Conservation (phyloP, 2,113 vertebrate genomes). For the Xenopus borealis region DNA sequence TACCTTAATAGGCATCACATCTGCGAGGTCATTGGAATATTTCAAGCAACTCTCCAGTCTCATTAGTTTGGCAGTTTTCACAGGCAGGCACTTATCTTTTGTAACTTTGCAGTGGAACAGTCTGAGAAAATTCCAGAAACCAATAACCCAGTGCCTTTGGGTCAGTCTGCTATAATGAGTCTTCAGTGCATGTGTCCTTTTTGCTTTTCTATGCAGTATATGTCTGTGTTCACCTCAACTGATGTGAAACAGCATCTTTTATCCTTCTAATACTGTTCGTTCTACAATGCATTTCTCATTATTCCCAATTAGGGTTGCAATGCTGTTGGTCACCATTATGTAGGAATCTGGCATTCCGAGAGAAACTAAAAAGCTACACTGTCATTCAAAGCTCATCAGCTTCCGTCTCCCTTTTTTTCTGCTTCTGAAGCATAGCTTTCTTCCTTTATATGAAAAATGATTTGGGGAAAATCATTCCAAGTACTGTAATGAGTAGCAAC, state of each 20-base stretch:
- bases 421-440: background rate
- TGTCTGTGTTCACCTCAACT: slow-evolving; percentile 74
- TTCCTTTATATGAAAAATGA: too few species aligned
- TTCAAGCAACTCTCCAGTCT: slow-evolving; percentile 75
- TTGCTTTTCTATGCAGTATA: slow-evolving; percentile 63
- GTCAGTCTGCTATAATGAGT: slow-evolving; percentile 81
- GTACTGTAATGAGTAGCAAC: too few species aligned
- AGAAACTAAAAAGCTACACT: background rate
- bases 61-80: slow-evolving; percentile 81
- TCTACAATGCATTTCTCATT: slow-evolving; percentile 74
- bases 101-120: slow-evolving; percentile 71
- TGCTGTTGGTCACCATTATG: slow-evolving; percentile 57
- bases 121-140: slow-evolving; percentile 72
- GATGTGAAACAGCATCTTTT: slow-evolving; percentile 64
- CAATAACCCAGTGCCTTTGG: slow-evolving; percentile 70
- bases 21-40: slow-evolving; percentile 81
- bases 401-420: background rate
- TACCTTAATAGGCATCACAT: slow-evolving; percentile 83
- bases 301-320: slow-evolving; percentile 77
- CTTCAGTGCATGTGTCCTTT: slow-evolving; percentile 57
- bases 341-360: slow-evolving; percentile 33
- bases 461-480: too few species aligned
- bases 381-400: background rate
- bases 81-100: slow-evolving; percentile 70
- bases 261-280: slow-evolving; percentile 60